phyloP scores from a whole-genome alignment of 2,113 vertebrate species.

The Antechinus stuartii region DNA sequence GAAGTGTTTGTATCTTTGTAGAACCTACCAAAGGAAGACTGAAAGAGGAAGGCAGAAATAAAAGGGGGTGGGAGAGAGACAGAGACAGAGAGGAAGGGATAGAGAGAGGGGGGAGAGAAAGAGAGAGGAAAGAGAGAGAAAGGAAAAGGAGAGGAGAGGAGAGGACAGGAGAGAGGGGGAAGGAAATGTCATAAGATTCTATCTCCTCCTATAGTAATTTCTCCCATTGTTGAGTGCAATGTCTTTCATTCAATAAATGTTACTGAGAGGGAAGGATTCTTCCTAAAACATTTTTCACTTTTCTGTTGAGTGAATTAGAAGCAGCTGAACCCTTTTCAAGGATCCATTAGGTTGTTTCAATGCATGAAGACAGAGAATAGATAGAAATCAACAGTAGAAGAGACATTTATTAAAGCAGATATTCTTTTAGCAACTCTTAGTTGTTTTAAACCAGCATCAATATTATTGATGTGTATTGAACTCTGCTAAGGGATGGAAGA shows the following conservation, averaged over 20 bases:
- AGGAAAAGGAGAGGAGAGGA: no score
- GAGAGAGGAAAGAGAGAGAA: no score
- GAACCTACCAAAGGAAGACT: not conserved
- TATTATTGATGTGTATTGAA: not conserved
- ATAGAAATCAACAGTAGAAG: not conserved
- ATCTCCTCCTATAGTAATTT: not conserved
- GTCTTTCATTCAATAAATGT: not conserved
- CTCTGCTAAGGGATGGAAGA: accelerated
- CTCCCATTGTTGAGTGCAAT: not conserved
- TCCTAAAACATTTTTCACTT: not conserved
- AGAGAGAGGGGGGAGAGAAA: no score
- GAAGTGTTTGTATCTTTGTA: not conserved
- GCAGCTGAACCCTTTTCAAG: not conserved
- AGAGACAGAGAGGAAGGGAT: no score
- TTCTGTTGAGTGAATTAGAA: not conserved
- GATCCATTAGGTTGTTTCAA: not conserved
- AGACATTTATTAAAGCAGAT: not conserved
- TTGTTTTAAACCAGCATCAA: not conserved
- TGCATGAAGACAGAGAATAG: not conserved
- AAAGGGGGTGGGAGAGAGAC: no score
- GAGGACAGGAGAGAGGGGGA: no score
- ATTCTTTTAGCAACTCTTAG: not conserved
- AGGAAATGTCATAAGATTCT: no score
- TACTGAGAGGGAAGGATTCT: not conserved
- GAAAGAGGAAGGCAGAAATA: not conserved